Evolutionary conservation across 1,140 invertebrate species (phyloP).

Genomic region (Drosophila parabipectinata): DNA sequence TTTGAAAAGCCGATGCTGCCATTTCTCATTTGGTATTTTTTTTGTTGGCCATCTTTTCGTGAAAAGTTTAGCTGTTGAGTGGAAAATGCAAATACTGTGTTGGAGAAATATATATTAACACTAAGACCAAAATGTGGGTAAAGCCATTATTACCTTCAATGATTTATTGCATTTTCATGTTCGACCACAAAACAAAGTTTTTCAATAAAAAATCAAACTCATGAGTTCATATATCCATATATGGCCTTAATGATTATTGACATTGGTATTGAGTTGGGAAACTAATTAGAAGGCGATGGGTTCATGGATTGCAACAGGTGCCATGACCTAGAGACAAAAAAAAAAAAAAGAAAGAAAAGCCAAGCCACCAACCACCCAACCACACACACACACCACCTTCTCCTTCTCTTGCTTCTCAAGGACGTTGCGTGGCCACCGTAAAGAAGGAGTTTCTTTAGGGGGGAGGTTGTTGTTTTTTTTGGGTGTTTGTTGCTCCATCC

Average conservation of each 20-base stretch:
- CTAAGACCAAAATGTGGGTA: background rate
- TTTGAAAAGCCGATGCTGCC: conserved; percentile 44
- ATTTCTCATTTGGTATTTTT: conserved; percentile 40
- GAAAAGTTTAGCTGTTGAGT: conserved; percentile 48
- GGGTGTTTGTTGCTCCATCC: background rate
- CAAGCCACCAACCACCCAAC: conserved; percentile 9
- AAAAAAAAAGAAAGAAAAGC: background rate
- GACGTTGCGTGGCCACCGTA: conserved; percentile 56
- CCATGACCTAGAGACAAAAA: conserved; percentile 24
- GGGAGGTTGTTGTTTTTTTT: background rate
- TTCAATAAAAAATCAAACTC: conserved; percentile 59
- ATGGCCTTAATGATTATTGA: conserved; percentile 47
- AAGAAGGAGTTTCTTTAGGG: conserved; percentile 58
- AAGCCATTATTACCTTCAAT: conserved; percentile 1
- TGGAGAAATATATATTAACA: background rate
- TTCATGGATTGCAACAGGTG: conserved; percentile 32
- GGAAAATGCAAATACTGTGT: background rate
- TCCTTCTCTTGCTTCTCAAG: conserved; percentile 20
- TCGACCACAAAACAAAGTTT: conserved; percentile 49
- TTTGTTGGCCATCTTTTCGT: conserved; percentile 4
- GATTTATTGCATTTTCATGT: conserved; percentile 60
- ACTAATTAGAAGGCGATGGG: conserved; percentile 15
- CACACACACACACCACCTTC: background rate
- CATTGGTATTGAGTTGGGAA: conserved; percentile 27
- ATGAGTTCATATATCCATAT: conserved; percentile 22